phyloP scores from a whole-genome alignment of 2,888 invertebrate genomes.

The Amphipoea lucens region DNA sequence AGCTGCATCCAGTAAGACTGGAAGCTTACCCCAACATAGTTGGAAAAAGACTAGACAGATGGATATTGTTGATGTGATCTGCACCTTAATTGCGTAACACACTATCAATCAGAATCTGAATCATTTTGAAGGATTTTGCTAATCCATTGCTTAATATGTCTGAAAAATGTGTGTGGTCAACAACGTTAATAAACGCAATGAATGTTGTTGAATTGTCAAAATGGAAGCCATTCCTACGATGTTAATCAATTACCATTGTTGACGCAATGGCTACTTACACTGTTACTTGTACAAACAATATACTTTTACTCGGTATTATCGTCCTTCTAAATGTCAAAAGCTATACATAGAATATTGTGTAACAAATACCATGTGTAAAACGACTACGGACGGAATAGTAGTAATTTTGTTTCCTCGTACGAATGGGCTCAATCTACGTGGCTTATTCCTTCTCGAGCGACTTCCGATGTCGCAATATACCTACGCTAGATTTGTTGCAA shows the following conservation, averaged over 20 bases:
- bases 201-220: too few relatives aligned
- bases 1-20: not conserved
- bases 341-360: not conserved
- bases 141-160: too few relatives aligned
- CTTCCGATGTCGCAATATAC: slow-evolving; percentile 40
- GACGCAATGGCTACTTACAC: too few relatives aligned
- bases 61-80: too few relatives aligned
- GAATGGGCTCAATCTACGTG: slow-evolving; percentile 43
- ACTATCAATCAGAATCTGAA: too few relatives aligned
- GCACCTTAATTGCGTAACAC: too few relatives aligned
- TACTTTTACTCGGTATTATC: not conserved
- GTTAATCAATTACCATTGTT: too few relatives aligned
- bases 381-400: slow-evolving; percentile 15
- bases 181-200: too few relatives aligned
- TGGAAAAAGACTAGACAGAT: not conserved
- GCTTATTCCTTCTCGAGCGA: slow-evolving; percentile 47
- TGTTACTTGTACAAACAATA: too few relatives aligned
- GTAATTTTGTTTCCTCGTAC: slow-evolving; percentile 45
- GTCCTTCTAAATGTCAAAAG: not conserved
- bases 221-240: too few relatives aligned
- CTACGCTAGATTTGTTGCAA: slow-evolving; percentile 39
- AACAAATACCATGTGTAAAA: not conserved
- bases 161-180: too few relatives aligned
- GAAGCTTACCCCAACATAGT: not conserved
- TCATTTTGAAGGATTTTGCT: too few relatives aligned